Base-by-base conservation (phyloP, 2,797 vertebrate genomes). In the Florisuga fusca region DNA sequence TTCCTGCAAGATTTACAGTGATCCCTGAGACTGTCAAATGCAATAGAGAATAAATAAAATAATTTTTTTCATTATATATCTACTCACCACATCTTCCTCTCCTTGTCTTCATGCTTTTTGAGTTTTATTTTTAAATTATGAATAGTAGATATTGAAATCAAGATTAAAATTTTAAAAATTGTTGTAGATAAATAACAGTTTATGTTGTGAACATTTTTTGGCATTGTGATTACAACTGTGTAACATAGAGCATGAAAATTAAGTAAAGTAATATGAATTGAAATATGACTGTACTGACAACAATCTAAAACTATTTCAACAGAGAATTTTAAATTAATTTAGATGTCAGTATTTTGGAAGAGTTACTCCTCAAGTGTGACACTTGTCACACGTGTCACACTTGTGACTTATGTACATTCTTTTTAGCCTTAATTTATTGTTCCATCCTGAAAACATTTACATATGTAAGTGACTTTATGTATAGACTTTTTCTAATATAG, bases 141-240 rank as follows among this genome's bases (percentile, higher is more conserved):
- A 64, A 36, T 51, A 83, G 71, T 25, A 62, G 26, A n/a, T 72
- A 33, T 54, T 53, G 38, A 71, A 76, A 93, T 89, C 50, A 72
- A 88, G 26, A 41, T 90, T 68, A 79, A 61, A 77, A 78, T 41
- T 36, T 10, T 22, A 46, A 6, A 94, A 27, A 23, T 27, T 72
- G 1, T 34, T 92, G 57, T 43, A 58, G 48, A 51, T 88, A 82
- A 84, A 91, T 63, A 83, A 61, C 36, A 84, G 82, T 91, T 95
- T 91, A 88, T 90, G 31, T 26, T 46, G 29, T 33, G 62, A 87
- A 90, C 4, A 3, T 48, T 50, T 95, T 94, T 96, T 91, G 82
- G 64, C 91, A 61, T 96, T 57, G 67, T 85, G 87, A 80, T 96
- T 95, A 87, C 67, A 94, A 76, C 84, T 87, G 43, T 94, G 76